Percentiles rank a stretch among this genome's conserved stretches.
Evolutionary conservation across 2,888 invertebrate species (phyloP).

Genomic region (Rhagophthalmus giganteus): DNA sequence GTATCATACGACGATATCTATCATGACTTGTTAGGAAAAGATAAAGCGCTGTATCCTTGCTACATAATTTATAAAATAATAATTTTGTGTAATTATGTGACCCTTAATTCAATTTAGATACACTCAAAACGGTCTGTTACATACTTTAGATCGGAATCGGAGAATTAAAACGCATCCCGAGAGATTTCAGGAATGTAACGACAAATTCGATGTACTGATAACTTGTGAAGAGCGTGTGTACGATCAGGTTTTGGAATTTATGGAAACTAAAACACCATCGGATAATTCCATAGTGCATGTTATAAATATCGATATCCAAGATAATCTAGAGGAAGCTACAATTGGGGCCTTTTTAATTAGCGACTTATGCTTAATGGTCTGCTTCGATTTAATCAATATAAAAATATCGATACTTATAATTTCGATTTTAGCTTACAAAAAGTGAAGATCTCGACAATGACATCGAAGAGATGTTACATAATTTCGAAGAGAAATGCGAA

Average conservation of each 20-base stretch:
- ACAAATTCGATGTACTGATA: slow-evolving; percentile 93
- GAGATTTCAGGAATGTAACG: slow-evolving; percentile 85
- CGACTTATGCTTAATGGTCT: slow-evolving; percentile 91
- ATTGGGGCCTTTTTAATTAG: slow-evolving; percentile 97
- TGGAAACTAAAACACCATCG: slow-evolving; percentile 78
- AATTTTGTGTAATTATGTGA: not conserved
- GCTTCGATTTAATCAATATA: too few relatives aligned
- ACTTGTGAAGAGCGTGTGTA: slow-evolving; percentile 98
- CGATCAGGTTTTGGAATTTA: slow-evolving; percentile 95
- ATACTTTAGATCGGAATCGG: slow-evolving; percentile 96
- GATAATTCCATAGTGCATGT: slow-evolving; percentile 92
- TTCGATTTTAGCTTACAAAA: slow-evolving; percentile 71
- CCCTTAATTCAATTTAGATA: slow-evolving; percentile 63
- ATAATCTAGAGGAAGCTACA: slow-evolving; percentile 99
- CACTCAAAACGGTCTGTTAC: slow-evolving; percentile 96
- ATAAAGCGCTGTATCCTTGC: slow-evolving; percentile 84
- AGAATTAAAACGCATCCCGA: slow-evolving; percentile 94
- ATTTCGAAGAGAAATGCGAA: slow-evolving; percentile 87
- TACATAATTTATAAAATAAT: slow-evolving; percentile 20
- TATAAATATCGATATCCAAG: slow-evolving; percentile 97
- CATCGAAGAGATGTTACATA: slow-evolving; percentile 92
- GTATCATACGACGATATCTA: slow-evolving; percentile 95
- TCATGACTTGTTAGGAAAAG: slow-evolving; percentile 86
- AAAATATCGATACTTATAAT: too few relatives aligned
- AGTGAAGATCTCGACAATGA: slow-evolving; percentile 95